These are phyloP conservation scores for Fregata magnificens DNA, from an alignment of 2,113 vertebrate genomes.

Conservation along the genomic window DNA sequence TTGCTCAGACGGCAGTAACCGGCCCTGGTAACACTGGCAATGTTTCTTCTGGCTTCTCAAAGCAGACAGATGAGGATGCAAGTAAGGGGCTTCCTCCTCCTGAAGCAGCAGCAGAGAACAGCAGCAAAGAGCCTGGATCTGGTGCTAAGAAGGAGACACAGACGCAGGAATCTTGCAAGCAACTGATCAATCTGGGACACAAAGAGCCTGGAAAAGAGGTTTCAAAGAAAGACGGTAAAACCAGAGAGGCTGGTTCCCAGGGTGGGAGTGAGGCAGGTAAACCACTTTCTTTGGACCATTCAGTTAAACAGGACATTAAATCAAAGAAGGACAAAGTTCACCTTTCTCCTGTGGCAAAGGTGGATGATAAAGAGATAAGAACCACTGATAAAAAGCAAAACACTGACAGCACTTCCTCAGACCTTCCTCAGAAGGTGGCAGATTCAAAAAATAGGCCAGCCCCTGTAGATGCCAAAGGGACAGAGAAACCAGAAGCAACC, in stretches of 20 bases:
- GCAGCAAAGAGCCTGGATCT: background rate
- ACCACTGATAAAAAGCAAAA: background rate
- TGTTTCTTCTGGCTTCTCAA: background rate
- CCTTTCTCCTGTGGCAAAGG: background rate
- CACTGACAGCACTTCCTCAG: background rate
- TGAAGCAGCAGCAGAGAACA: background rate
- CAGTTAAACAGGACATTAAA: background rate
- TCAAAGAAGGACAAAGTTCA: background rate
- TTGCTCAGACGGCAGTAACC: background rate
- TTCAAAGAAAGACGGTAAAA: background rate
- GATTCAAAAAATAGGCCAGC: background rate
- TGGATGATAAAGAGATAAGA: background rate
- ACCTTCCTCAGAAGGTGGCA: background rate
- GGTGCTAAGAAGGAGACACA: background rate
- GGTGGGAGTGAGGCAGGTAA: background rate
- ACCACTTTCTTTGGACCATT: background rate
- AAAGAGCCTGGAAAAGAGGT: background rate
- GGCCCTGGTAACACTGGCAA: background rate
- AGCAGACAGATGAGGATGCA: background rate
- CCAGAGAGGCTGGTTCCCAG: background rate
- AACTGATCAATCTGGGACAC: rapidly evolving
- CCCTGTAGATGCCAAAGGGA: background rate
- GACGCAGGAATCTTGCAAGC: rapidly evolving
- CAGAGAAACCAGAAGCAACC: background rate
- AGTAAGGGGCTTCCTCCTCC: background rate